Percentiles rank a stretch among this genome's conserved stretches.
Evolutionary conservation across 2,113 vertebrate species (phyloP).

Genomic region (Gallinago undulata): DNA sequence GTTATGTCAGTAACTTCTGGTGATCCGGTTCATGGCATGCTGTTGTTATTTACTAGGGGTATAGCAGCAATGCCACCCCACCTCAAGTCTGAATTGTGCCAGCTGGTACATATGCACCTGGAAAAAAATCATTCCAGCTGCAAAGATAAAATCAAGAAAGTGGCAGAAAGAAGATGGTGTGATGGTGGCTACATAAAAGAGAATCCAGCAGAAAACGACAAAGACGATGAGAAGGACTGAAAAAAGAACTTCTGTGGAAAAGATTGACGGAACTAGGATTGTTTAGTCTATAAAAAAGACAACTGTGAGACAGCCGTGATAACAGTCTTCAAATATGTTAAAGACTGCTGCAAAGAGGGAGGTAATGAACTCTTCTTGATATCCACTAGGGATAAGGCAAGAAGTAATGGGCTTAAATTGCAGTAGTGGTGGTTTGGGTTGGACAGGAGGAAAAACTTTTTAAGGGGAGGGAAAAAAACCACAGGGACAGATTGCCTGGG

Average conservation of each 20-base stretch:
- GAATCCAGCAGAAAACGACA: background rate
- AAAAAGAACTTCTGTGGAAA: conserved; percentile 11
- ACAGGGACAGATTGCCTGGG: background rate
- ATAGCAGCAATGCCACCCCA: background rate
- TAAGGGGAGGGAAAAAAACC: background rate
- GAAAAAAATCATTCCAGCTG: background rate
- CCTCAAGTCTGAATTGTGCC: background rate
- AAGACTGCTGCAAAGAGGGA: background rate
- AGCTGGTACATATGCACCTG: background rate
- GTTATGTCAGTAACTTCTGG: background rate
- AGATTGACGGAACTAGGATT: conserved; percentile 54
- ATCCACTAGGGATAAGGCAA: conserved; percentile 41
- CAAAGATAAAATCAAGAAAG: background rate
- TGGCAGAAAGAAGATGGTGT: background rate
- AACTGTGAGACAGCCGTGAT: conserved; percentile 57
- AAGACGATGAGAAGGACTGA: background rate
- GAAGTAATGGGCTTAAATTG: conserved; percentile 48
- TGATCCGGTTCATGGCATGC: background rate
- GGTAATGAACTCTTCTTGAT: conserved; percentile 40
- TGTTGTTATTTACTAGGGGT: background rate
- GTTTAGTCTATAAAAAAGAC: conserved; percentile 63
- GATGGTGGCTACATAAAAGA: background rate
- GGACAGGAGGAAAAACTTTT: conserved; percentile 27
- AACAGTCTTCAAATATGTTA: conserved; percentile 47
- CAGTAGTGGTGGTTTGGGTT: conserved; percentile 1